These are phyloP conservation scores for Diachasmimorpha longicaudata DNA, from an alignment of 1,140 invertebrate genomes.

Conservation along the genomic window DNA sequence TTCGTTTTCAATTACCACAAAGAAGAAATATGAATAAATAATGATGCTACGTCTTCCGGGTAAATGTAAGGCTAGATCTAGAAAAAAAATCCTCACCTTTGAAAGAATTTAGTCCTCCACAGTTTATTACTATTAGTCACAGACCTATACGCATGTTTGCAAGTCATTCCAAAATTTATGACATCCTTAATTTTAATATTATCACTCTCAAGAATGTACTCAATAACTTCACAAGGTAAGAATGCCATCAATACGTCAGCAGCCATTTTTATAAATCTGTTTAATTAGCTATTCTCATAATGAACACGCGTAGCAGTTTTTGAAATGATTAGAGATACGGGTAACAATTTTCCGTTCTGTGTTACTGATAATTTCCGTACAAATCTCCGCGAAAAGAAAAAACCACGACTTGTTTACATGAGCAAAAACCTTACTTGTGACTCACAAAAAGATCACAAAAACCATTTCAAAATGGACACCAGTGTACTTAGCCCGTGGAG, in stretches of 20 bases:
- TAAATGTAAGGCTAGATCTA: neutral
- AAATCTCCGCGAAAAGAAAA: neutral
- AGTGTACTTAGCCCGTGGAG: too few species aligned
- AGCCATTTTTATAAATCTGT: slow-evolving; percentile 35
- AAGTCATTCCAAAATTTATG: slow-evolving; percentile 44
- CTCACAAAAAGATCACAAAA: neutral
- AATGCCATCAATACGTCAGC: slow-evolving; percentile 46
- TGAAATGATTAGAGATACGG: neutral
- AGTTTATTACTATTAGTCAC: slow-evolving; percentile 48
- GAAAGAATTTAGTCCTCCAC: slow-evolving; percentile 54
- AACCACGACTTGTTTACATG: neutral
- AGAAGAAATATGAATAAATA: neutral
- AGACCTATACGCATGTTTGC: slow-evolving; percentile 41
- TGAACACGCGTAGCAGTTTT: neutral
- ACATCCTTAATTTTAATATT: slow-evolving; percentile 45
- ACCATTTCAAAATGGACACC: neutral
- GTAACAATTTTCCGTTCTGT: neutral
- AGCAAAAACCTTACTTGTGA: neutral
- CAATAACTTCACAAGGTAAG: slow-evolving; percentile 50
- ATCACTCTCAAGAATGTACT: slow-evolving; percentile 47
- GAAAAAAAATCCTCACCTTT: slow-evolving; percentile 42
- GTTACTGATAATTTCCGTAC: neutral
- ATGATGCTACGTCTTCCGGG: neutral
- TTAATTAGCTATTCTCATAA: neutral
- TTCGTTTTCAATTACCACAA: too few species aligned